Conservation (phyloP, 2,888 invertebrate species). For the Ophraella communa region DNA sequence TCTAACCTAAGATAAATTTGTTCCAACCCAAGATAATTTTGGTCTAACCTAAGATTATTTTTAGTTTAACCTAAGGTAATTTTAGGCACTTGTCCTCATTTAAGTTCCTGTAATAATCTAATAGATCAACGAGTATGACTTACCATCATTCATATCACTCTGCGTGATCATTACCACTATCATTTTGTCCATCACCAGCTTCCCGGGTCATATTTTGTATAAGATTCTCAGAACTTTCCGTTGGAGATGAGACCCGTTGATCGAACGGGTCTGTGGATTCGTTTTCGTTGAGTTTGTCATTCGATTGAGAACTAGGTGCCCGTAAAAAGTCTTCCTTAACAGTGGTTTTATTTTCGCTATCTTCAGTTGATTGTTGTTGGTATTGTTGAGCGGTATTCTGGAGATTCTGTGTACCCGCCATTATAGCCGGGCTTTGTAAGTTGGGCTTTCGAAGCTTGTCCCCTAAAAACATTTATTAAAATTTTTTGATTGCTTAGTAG, state of each 20-base stretch:
- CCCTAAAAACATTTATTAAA: conserved; percentile 41
- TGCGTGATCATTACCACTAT: conserved; percentile 47
- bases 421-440: conserved; percentile 51
- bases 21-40: no score
- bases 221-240: conserved; percentile 44
- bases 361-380: conserved; percentile 36
- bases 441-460: conserved; percentile 57
- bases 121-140: not conserved
- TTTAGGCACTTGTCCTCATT: not conserved
- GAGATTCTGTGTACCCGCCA: conserved; percentile 53
- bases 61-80: no score
- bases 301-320: conserved; percentile 50
- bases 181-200: conserved; percentile 62
- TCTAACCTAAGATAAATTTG: no score
- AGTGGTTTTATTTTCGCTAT: conserved; percentile 29
- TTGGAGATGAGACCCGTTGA: conserved; percentile 40
- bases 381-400: conserved; percentile 47
- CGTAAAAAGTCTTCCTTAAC: conserved; percentile 52
- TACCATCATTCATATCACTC: conserved; percentile 47
- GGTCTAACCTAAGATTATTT: no score
- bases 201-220: conserved; percentile 65
- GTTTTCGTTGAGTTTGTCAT: conserved; percentile 44
- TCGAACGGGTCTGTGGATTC: conserved; percentile 49
- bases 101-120: no score
- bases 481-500: no score